Conservation (phyloP, 2,113 vertebrate species). For the Hemibagrus wyckioides region DNA sequence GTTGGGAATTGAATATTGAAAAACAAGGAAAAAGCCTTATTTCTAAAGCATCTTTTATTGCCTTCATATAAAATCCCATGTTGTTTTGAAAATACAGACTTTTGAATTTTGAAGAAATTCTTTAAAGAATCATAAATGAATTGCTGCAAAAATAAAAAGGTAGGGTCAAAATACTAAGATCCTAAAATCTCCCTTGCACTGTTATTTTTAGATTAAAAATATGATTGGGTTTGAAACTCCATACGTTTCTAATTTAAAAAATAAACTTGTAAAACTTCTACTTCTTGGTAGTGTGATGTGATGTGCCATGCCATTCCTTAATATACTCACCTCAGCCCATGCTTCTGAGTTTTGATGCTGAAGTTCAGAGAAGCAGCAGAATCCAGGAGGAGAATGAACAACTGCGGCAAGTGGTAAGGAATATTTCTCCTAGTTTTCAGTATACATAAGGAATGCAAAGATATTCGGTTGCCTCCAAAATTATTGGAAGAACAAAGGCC, state of each 20-base stretch:
- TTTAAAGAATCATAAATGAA: not conserved
- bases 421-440: not conserved
- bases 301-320: conserved; percentile 70
- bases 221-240: not conserved
- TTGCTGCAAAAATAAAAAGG: not conserved
- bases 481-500: not conserved
- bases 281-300: not conserved
- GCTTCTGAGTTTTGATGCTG: conserved; percentile 90
- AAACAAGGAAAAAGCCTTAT: too few species aligned
- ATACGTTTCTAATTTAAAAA: not conserved
- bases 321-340: conserved; percentile 85
- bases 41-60: not conserved
- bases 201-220: not conserved
- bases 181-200: not conserved
- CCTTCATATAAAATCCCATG: too few species aligned
- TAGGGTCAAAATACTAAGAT: not conserved
- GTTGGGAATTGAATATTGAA: too few species aligned
- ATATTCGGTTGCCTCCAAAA: not conserved
- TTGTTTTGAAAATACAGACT: not conserved
- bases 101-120: not conserved
- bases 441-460: not conserved
- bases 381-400: conserved; percentile 91
- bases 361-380: conserved; percentile 82
- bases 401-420: conserved; percentile 83
- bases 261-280: too few species aligned